phyloP scores from a whole-genome alignment of 2,888 invertebrate genomes.

The Orthonychiurus folsomi region DNA sequence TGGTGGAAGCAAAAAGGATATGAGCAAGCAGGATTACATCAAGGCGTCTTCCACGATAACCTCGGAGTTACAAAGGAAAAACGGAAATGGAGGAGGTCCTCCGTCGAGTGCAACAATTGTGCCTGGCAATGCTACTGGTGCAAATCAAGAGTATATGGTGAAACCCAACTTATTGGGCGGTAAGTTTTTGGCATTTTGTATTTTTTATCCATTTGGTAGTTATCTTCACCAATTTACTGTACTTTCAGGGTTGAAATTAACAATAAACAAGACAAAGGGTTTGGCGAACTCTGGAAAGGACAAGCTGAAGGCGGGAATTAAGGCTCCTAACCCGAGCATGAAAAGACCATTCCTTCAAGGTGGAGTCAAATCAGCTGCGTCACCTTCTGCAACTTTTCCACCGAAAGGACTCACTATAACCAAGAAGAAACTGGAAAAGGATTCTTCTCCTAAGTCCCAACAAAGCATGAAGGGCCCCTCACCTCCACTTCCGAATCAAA shows the following conservation, averaged over 20 bases:
- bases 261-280: constrained; percentile 69
- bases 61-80: constrained; percentile 21
- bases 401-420: constrained; percentile 6
- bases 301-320: constrained; percentile 6
- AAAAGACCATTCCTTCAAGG: constrained; percentile 9
- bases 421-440: constrained; percentile 19
- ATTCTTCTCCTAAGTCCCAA: constrained; percentile 4
- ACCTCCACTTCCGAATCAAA: constrained; percentile 6
- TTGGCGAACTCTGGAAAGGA: constrained; percentile 54
- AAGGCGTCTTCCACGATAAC: constrained; percentile 35
- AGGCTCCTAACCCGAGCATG: neutral
- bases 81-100: neutral
- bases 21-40: constrained; percentile 32
- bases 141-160: constrained; percentile 34
- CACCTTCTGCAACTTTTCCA: neutral
- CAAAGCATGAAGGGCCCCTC: neutral
- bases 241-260: constrained; percentile 58
- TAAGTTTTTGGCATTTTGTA: constrained; percentile 13
- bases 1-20: constrained; percentile 22
- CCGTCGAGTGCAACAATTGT: neutral
- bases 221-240: neutral
- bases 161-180: constrained; percentile 33
- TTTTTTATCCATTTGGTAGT: neutral
- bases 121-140: neutral
- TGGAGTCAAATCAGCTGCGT: neutral